Percentiles rank a stretch among this genome's conserved stretches.
These are phyloP conservation scores for Equus quagga DNA, from an alignment of 2,113 vertebrate species.

Conservation along the genomic window DNA sequence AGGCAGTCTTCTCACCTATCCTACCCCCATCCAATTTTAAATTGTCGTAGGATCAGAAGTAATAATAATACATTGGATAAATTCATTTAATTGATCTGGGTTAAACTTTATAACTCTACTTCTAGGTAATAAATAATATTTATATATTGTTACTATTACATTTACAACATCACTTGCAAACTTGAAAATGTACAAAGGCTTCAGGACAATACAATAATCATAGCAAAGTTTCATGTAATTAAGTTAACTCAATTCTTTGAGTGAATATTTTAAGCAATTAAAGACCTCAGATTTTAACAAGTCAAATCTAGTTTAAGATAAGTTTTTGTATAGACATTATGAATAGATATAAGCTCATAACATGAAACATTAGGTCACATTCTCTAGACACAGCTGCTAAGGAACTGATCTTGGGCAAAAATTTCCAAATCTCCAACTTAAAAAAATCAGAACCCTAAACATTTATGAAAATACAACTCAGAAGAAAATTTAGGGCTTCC, in stretches of 20 bases:
- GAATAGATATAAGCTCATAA: neutral
- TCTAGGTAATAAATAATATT: neutral
- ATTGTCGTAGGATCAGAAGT: neutral
- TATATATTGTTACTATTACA: neutral
- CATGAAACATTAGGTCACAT: neutral
- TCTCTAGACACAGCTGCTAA: neutral
- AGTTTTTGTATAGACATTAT: neutral
- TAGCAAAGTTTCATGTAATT: neutral
- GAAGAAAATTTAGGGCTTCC: neutral
- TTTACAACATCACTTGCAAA: neutral
- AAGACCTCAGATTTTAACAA: slow-evolving; percentile 6
- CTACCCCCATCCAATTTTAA: neutral
- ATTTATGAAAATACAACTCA: neutral
- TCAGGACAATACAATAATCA: neutral
- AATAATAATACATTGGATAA: neutral
- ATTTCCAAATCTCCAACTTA: neutral
- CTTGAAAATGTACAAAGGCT: neutral
- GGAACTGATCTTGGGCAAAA: neutral
- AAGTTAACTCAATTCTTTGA: neutral
- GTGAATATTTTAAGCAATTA: neutral
- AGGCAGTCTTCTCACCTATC: neutral
- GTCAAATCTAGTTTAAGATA: neutral
- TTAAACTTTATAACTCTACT: neutral
- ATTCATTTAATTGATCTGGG: neutral
- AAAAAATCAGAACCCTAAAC: neutral